phyloP scores from a whole-genome alignment of 1,140 invertebrate genomes.

The Episyrphus balteatus region DNA sequence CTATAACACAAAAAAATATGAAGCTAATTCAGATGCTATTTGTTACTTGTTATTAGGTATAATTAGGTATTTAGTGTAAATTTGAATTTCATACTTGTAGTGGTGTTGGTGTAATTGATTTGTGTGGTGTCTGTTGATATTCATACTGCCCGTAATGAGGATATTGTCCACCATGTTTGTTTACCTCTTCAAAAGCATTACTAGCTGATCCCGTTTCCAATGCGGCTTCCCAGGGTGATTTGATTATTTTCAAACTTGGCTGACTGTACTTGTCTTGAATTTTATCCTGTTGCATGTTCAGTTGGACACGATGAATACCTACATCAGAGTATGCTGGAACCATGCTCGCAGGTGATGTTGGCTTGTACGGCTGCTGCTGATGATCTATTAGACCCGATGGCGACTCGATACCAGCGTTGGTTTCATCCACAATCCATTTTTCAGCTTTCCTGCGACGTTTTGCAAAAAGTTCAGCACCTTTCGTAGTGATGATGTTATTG shows the following conservation, averaged over 20 bases:
- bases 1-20: no score
- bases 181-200: slow-evolving; percentile 48
- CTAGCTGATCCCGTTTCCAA: slow-evolving; percentile 58
- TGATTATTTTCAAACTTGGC: slow-evolving; percentile 47
- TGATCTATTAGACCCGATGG: slow-evolving; percentile 32
- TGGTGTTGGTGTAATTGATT: no score
- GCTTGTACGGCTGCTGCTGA: slow-evolving; percentile 26
- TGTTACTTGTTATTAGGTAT: no score
- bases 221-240: slow-evolving; percentile 65
- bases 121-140: no score
- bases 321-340: slow-evolving; percentile 33
- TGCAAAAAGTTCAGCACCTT: slow-evolving; percentile 76
- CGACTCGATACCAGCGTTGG: slow-evolving; percentile 39
- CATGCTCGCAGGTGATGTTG: slow-evolving; percentile 27
- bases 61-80: no score
- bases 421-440: slow-evolving; percentile 77
- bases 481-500: no score
- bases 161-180: neutral
- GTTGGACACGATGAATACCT: slow-evolving; percentile 28
- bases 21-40: no score
- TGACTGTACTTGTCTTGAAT: slow-evolving; percentile 47
- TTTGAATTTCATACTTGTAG: neutral
- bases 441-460: slow-evolving; percentile 75
- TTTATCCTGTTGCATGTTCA: slow-evolving; percentile 30
- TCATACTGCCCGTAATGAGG: no score